Evolutionary conservation across 2,797 vertebrate genomes (phyloP), one percentile per base, ranked within the genome.

Genomic region (Ceryle rudis): DNA sequence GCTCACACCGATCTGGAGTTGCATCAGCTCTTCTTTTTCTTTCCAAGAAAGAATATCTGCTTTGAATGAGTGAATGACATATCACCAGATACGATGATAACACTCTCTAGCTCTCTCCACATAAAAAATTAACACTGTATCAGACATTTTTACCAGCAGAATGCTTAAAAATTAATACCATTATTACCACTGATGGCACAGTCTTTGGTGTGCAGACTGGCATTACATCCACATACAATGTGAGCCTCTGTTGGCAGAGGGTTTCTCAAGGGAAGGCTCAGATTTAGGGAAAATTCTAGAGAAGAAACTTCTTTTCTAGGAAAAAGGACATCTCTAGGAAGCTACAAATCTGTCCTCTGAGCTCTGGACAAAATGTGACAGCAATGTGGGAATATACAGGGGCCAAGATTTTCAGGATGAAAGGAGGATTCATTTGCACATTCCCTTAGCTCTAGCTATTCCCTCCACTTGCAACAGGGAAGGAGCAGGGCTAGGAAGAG

Each of bases 101-200:
- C 23, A 9, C 14, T 15, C 21, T 31, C 52, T 61, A 66, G 41
- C 25, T 51, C 60, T 66, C 19, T 55, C 31, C 25, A 8, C 21
- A 14, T 5, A 31, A 74, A 89, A 60, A 52, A 44, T 8, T 21
- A 51, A 33, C 26, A 31, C 14, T 31, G 10, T 28, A 31, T 62
- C 29, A 46, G 39, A 41, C 33, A 26, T 18, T 23, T 83, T 62
- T 35, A 65, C 9, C 19, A 33, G 61, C 25, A 39, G 41, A 84
- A 90, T 15, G 33, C 12, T 81, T 71, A 31, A 55, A 78, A 81
- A 49, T 14, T 1, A 74, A 35, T 21, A 18, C 10, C 25, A 26
- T 33, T 44, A 7, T 70, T 62, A 25, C 7, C 14, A 42, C 7
- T 16, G 25, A 19, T 15, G 4, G 42, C 7, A 10, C 0, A 0